Percentiles rank a stretch among this genome's conserved stretches.
Evolutionary conservation across 2,888 invertebrate species (phyloP).

Genomic region (Brenthis daphne): DNA sequence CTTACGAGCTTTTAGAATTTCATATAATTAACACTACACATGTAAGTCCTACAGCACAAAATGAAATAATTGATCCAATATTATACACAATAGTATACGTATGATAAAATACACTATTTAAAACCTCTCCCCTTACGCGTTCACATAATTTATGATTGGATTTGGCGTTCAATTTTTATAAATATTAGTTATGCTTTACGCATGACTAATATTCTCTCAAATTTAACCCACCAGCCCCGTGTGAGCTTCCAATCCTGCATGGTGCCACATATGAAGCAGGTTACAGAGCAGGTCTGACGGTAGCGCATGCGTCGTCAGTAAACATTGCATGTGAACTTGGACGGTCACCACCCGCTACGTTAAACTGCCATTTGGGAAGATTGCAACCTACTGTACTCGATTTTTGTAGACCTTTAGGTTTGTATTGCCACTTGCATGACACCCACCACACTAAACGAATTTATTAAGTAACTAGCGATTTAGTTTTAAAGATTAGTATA

Average conservation of each 20-base stretch:
- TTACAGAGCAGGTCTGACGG: slow-evolving; percentile 89
- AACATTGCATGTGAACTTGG: slow-evolving; percentile 86
- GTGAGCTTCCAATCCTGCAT: slow-evolving; percentile 85
- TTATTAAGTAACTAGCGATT: not conserved
- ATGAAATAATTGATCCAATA: no score
- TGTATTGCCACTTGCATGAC: slow-evolving; percentile 26
- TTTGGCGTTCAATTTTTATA: not conserved
- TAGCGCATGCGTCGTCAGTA: slow-evolving; percentile 91
- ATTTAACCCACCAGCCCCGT: slow-evolving; percentile 78
- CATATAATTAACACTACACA: no score
- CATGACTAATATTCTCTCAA: slow-evolving; percentile 7
- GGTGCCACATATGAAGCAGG: slow-evolving; percentile 89
- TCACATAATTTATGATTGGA: no score
- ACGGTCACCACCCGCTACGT: slow-evolving; percentile 79
- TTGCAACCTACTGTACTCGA: slow-evolving; percentile 83
- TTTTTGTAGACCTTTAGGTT: slow-evolving; percentile 75
- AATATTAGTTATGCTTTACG: not conserved
- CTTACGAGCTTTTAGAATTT: no score
- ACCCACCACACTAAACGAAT: not conserved
- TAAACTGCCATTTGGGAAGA: slow-evolving; percentile 85
- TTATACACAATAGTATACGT: no score
- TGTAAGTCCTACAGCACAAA: no score
- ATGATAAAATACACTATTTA: no score
- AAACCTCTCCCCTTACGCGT: no score
- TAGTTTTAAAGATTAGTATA: no score